phyloP scores from a whole-genome alignment of 2,113 vertebrate species.

The Melanerpes aurifrons region DNA sequence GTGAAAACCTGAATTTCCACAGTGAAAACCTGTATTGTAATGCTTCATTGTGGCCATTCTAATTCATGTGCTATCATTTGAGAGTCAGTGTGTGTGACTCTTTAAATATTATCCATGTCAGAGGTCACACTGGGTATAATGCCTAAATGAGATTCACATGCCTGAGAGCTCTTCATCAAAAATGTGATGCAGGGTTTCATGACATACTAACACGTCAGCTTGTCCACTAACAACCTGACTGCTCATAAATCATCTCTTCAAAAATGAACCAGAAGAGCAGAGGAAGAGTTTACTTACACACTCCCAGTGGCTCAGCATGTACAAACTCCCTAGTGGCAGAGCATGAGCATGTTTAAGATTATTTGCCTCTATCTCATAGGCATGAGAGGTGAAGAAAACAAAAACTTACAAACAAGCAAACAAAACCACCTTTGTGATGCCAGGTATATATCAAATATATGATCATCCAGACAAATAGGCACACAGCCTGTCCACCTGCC shows the following conservation, averaged over 20 bases:
- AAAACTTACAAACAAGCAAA: not conserved
- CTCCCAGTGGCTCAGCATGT: not conserved
- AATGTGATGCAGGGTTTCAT: not conserved
- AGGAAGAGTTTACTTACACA: not conserved
- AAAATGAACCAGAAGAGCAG: not conserved
- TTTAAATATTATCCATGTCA: not conserved
- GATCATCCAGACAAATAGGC: not conserved
- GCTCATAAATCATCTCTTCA: not conserved
- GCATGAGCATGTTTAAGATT: not conserved
- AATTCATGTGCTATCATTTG: not conserved
- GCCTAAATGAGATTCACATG: not conserved
- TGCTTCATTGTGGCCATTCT: not conserved
- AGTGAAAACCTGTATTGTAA: not conserved
- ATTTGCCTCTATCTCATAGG: not conserved
- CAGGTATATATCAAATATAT: fast-evolving
- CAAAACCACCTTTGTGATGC: not conserved
- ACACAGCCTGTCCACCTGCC: not conserved
- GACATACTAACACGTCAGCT: not conserved
- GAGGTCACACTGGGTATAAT: not conserved
- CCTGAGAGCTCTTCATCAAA: not conserved
- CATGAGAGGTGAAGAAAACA: not conserved
- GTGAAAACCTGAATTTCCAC: not conserved
- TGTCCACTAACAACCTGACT: not conserved
- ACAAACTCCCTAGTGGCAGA: not conserved
- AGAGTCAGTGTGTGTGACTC: not conserved